These are phyloP conservation scores for Ridgeia piscesae DNA, from an alignment of 1,140 invertebrate genomes.

Conservation along the genomic window DNA sequence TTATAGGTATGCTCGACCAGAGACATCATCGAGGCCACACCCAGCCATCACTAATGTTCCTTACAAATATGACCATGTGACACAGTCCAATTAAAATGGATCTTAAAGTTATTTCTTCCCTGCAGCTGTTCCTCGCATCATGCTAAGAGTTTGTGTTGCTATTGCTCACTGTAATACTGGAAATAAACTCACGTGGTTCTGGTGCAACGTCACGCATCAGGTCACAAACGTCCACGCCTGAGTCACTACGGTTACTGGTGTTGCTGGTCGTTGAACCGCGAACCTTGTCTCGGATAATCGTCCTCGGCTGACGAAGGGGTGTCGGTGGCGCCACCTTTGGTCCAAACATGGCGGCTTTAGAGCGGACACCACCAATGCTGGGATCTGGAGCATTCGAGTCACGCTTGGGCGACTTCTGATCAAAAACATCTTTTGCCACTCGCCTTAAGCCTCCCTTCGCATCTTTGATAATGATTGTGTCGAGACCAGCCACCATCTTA, in stretches of 20 bases:
- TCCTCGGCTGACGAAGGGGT: not conserved
- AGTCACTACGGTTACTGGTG: not conserved
- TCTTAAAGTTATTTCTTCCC: no score
- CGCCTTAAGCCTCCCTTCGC: not conserved
- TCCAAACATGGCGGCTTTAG: not conserved
- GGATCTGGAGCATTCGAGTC: not conserved
- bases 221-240: not conserved
- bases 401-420: not conserved
- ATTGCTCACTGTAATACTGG: not conserved
- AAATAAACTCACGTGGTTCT: not conserved
- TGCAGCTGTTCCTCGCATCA: no score
- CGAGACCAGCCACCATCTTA: not conserved
- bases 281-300: not conserved
- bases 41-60: no score
- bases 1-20: no score
- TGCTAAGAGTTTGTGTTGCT: no score
- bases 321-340: not conserved
- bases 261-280: not conserved
- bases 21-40: no score
- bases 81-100: no score
- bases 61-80: no score
- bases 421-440: not conserved
- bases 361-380: not conserved
- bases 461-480: not conserved
- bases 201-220: not conserved